Evolutionary conservation across 2,113 vertebrate genomes (phyloP).

Genomic region (Pantherophis guttatus): DNA sequence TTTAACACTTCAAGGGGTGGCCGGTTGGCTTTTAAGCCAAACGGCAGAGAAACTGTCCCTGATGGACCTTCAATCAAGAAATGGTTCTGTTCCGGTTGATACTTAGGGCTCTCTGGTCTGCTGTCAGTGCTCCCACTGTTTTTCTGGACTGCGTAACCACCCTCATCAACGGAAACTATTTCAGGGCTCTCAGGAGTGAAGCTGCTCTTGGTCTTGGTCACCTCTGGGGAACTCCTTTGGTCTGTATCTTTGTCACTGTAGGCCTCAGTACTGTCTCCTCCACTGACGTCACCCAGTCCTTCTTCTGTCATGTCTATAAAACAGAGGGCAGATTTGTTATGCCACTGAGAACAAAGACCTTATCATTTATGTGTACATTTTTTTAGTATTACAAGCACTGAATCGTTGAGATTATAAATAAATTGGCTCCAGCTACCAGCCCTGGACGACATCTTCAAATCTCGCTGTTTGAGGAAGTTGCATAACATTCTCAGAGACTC

Average conservation of each 20-base stretch:
- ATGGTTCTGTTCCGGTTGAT: constrained; percentile 78
- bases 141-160: constrained; percentile 74
- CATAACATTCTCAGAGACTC: too few species aligned
- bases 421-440: not conserved
- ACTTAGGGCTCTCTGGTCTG: constrained; percentile 79
- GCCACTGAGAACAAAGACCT: not conserved
- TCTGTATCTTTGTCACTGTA: constrained; percentile 92
- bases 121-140: constrained; percentile 70
- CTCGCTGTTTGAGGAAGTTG: too few species aligned
- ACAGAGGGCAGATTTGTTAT: constrained; percentile 56
- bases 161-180: constrained; percentile 82
- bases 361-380: not conserved
- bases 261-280: constrained; percentile 77
- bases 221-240: constrained; percentile 85
- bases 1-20: constrained; percentile 93
- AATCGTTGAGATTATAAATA: not conserved
- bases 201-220: constrained; percentile 80
- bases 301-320: constrained; percentile 83
- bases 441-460: too few species aligned
- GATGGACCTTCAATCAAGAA: constrained; percentile 88
- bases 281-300: constrained; percentile 74
- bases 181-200: constrained; percentile 85
- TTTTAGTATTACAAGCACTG: not conserved
- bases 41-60: constrained; percentile 86
- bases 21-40: constrained; percentile 88